phyloP scores from a whole-genome alignment of 2,113 vertebrate genomes.

The Lethenteron reissneri region DNA sequence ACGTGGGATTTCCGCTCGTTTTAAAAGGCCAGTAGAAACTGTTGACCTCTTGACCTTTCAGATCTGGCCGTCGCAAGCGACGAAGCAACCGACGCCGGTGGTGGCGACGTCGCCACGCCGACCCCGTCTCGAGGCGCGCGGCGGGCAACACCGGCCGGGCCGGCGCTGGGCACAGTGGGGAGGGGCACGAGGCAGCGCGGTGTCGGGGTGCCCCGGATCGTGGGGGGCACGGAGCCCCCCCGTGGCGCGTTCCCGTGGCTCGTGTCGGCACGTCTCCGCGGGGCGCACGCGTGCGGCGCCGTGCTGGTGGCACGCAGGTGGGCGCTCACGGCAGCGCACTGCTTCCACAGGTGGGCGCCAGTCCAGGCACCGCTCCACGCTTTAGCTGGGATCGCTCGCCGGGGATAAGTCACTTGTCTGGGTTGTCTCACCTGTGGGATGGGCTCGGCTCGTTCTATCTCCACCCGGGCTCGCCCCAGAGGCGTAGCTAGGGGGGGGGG shows the following conservation, averaged over 20 bases:
- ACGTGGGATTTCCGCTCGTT: no score
- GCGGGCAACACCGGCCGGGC: no score
- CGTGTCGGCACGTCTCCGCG: slow-evolving; percentile 53
- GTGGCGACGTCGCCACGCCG: no score
- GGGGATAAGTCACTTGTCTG: background rate
- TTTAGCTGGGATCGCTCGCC: background rate
- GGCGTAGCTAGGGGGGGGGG: no score
- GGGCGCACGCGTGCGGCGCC: slow-evolving; percentile 64
- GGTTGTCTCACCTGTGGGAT: background rate
- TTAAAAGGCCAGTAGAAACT: no score
- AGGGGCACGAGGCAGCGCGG: no score
- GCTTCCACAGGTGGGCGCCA: slow-evolving; percentile 46
- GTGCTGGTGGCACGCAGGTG: slow-evolving; percentile 58
- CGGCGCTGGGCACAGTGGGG: no score
- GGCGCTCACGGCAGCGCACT: slow-evolving; percentile 76
- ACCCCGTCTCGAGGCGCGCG: no score
- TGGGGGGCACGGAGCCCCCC: slow-evolving; percentile 44
- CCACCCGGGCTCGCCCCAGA: background rate
- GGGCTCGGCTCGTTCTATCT: background rate
- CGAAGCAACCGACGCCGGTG: no score
- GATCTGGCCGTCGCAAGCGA: no score
- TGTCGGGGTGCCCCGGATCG: slow-evolving; percentile 21
- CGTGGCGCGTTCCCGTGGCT: slow-evolving; percentile 74
- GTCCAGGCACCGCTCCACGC: background rate
- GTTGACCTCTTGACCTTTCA: no score